phyloP scores from a whole-genome alignment of 1,140 invertebrate genomes.

The Oncopodura yosiiana region DNA sequence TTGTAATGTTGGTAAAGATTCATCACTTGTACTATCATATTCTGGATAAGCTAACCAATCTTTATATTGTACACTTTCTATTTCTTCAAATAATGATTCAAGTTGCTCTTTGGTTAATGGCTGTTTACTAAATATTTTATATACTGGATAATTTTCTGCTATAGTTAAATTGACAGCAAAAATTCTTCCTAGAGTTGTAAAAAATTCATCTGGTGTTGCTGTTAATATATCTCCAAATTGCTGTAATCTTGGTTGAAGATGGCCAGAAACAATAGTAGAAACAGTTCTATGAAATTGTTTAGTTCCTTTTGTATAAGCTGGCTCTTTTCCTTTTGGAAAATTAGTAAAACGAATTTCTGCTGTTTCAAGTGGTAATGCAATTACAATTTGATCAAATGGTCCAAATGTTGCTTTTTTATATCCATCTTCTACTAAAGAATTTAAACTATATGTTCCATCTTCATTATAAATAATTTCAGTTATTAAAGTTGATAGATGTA shows the following conservation, averaged over 20 bases:
- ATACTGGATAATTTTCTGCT: conserved; percentile 39
- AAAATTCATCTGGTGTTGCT: conserved; percentile 41
- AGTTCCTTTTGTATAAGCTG: conserved; percentile 1
- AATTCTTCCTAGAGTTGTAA: conserved; percentile 39
- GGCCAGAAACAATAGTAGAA: conserved; percentile 50
- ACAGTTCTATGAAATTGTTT: conserved; percentile 49
- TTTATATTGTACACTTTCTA: conserved; percentile 39
- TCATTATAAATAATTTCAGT: conserved; percentile 3
- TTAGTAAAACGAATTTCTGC: conserved; percentile 40
- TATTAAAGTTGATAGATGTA: conserved; percentile 23
- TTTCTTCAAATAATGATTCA: conserved; percentile 45
- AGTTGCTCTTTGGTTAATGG: conserved; percentile 43
- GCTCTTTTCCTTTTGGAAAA: conserved; percentile 36
- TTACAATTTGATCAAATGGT: conserved; percentile 51
- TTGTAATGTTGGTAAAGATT: conserved; percentile 40
- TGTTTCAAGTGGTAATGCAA: conserved; percentile 47
- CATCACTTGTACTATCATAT: conserved; percentile 43
- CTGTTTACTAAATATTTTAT: conserved; percentile 51
- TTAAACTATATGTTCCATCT: conserved; percentile 15
- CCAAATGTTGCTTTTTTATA: background rate
- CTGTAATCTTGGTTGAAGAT: conserved; percentile 39
- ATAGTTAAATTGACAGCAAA: conserved; percentile 27
- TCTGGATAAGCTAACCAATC: conserved; percentile 57
- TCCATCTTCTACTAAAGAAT: conserved; percentile 9
- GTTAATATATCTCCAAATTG: conserved; percentile 43